Percentiles rank a stretch among this genome's conserved stretches.
Evolutionary conservation across 2,888 invertebrate species (phyloP).

Genomic region (Drosophila monieri): DNA sequence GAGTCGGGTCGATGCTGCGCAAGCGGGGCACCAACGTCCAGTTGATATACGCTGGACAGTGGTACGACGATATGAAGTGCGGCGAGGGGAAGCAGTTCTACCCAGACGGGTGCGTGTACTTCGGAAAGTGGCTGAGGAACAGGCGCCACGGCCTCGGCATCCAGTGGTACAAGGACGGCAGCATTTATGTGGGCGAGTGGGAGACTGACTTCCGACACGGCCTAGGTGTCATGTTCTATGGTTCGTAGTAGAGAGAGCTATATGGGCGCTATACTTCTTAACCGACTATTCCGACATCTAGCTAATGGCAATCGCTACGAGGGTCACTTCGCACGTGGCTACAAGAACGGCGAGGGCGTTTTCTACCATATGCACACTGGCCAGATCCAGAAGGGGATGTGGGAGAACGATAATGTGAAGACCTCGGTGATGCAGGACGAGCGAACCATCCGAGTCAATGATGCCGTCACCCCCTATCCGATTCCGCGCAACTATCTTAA

Average conservation of each 20-base stretch:
- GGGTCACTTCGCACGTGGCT: constrained; percentile 80
- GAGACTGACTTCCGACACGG: constrained; percentile 76
- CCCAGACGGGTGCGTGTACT: constrained; percentile 76
- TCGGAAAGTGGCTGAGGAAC: constrained; percentile 79
- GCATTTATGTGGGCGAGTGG: constrained; percentile 82
- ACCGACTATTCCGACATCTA: constrained; percentile 25
- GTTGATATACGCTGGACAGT: constrained; percentile 79
- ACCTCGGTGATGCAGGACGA: constrained; percentile 81
- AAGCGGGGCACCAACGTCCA: constrained; percentile 66
- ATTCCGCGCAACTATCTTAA: constrained; percentile 67
- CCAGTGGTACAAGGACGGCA: constrained; percentile 80
- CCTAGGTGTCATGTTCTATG: constrained; percentile 78
- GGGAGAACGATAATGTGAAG: constrained; percentile 78
- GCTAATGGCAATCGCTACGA: constrained; percentile 83
- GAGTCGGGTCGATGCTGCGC: constrained; percentile 78
- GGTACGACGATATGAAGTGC: constrained; percentile 78
- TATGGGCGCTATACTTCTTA: not conserved
- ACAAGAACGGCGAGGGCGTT: constrained; percentile 82
- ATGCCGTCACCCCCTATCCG: constrained; percentile 69
- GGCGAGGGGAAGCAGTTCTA: constrained; percentile 83
- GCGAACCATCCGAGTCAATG: constrained; percentile 62
- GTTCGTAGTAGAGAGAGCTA: constrained; percentile 51
- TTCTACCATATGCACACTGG: constrained; percentile 82
- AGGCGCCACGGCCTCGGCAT: constrained; percentile 81
- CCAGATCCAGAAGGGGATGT: constrained; percentile 83